Evolutionary conservation across 2,797 vertebrate genomes (phyloP), one percentile per base, ranked within the genome.

Genomic region (Rhinatrema bivittatum): DNA sequence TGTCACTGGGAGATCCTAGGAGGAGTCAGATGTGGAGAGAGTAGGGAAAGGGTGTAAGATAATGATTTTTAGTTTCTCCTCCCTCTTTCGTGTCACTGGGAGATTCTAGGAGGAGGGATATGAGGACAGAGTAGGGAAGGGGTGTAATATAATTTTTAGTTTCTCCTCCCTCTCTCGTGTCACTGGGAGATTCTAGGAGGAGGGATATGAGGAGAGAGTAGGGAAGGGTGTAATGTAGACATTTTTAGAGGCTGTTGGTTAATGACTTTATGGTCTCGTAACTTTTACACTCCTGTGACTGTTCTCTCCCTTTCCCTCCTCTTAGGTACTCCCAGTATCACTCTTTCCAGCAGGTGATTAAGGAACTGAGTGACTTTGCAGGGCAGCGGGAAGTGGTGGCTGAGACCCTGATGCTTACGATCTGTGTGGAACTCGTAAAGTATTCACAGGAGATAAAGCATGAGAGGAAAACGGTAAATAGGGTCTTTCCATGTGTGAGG

Each of bases 341-440:
- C 68, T 77, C 90, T 2, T 92, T 92, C 32, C 37, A 88, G 50
- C 87, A 91, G 36, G 75, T 91, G 51, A 78, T 92, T 41, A 91
- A 88, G 17, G 91, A 94, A 71, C 83, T 85, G 62, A 93, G 93
- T 1, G 91, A 94, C 68, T 92, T 89, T 1, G 89, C 91, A 0
- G 90, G 91, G 20, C 91, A 94, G 79, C 70, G 90, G 30, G 91
- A 94, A 72, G 79, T 94, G 7, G 86, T 94, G 12, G 88, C 90
- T 0, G 91, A 94, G 70, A 91, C 90, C 70, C 82, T 93, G 70
- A 83, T 87, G 36, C 68, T 87, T 59, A 85, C 67, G 12, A 91
- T 94, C 52, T 92, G 89, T 57, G 81, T 89, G 2, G 88, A 93
- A 53, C 76, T 94, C 67, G 81, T 84, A 27, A 92, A 89, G 61